Evolutionary conservation across 2,888 invertebrate species (phyloP).

Genomic region (Pycnomerus fuliginosus): DNA sequence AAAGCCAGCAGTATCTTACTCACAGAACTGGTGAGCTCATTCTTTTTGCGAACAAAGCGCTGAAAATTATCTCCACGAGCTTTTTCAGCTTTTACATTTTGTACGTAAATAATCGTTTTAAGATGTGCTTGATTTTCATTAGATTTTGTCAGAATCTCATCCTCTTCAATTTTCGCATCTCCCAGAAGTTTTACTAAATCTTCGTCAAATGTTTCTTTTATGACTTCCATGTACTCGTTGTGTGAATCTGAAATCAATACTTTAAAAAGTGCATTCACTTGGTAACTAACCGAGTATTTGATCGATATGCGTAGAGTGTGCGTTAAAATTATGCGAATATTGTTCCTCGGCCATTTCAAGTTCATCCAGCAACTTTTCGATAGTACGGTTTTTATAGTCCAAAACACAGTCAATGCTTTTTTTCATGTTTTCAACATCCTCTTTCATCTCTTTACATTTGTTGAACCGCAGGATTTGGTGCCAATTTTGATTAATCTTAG

Average conservation of each 20-base stretch:
- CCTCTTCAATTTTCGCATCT: conserved; percentile 58
- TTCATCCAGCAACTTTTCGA: conserved; percentile 63
- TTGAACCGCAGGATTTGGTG: conserved; percentile 72
- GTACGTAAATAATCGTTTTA: conserved; percentile 44
- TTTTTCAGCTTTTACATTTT: background rate
- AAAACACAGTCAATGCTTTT: conserved; percentile 63
- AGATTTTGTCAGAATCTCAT: conserved; percentile 52
- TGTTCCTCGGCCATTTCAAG: conserved; percentile 72
- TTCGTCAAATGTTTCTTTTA: conserved; percentile 55
- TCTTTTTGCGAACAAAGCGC: too few species aligned
- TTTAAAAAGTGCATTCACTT: background rate
- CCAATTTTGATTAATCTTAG: conserved; percentile 86
- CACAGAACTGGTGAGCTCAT: too few species aligned
- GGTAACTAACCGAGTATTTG: conserved; percentile 62
- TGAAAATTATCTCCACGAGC: conserved; percentile 3
- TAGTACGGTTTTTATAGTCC: conserved; percentile 67
- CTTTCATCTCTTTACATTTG: conserved; percentile 73
- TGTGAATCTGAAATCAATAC: conserved; percentile 47
- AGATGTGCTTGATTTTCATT: conserved; percentile 51
- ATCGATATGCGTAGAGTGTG: conserved; percentile 70
- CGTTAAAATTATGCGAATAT: conserved; percentile 70
- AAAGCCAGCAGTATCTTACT: too few species aligned
- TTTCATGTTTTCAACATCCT: conserved; percentile 65
- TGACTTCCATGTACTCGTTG: conserved; percentile 54
- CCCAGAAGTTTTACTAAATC: conserved; percentile 56